These are phyloP conservation scores for Rhyzopertha dominica DNA, from an alignment of 1,140 invertebrate species.

Conservation along the genomic window DNA sequence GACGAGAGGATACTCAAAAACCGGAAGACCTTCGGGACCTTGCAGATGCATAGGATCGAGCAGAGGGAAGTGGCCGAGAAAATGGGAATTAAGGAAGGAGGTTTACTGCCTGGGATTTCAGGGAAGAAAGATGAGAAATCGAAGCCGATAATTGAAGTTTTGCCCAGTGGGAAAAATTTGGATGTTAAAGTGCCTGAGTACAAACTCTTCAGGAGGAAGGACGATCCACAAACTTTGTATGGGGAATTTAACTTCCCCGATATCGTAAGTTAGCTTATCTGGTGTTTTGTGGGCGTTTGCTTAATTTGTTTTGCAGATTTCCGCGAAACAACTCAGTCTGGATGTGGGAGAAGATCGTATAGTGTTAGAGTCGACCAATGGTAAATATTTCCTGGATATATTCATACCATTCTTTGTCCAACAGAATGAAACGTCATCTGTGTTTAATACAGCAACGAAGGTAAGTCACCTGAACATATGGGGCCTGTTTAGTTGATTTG, in stretches of 20 bases:
- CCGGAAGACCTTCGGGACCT: constrained; percentile 61
- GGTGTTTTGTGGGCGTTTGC: constrained; percentile 4
- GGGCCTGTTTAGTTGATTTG: not conserved
- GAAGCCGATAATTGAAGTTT: constrained; percentile 31
- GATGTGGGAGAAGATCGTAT: constrained; percentile 69
- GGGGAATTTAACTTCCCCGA: constrained; percentile 51
- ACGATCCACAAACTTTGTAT: constrained; percentile 36
- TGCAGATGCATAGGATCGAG: constrained; percentile 68
- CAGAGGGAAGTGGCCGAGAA: constrained; percentile 56
- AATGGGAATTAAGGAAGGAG: constrained; percentile 40
- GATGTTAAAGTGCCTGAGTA: constrained; percentile 39
- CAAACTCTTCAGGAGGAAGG: constrained; percentile 43
- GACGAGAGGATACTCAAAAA: constrained; percentile 57
- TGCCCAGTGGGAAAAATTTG: constrained; percentile 23
- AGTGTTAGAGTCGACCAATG: constrained; percentile 55
- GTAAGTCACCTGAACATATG: constrained; percentile 45
- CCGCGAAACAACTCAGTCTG: constrained; percentile 55
- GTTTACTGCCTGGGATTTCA: constrained; percentile 48
- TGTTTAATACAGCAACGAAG: constrained; percentile 57
- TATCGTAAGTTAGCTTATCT: constrained; percentile 29
- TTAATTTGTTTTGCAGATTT: constrained; percentile 48
- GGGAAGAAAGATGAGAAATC: constrained; percentile 38
- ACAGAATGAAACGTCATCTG: constrained; percentile 53
- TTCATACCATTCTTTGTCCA: constrained; percentile 60
- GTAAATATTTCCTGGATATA: constrained; percentile 59